Percentiles rank a stretch among this genome's conserved stretches.
These are phyloP conservation scores for Chesias legatella DNA, from an alignment of 2,888 invertebrate species.

Conservation along the genomic window DNA sequence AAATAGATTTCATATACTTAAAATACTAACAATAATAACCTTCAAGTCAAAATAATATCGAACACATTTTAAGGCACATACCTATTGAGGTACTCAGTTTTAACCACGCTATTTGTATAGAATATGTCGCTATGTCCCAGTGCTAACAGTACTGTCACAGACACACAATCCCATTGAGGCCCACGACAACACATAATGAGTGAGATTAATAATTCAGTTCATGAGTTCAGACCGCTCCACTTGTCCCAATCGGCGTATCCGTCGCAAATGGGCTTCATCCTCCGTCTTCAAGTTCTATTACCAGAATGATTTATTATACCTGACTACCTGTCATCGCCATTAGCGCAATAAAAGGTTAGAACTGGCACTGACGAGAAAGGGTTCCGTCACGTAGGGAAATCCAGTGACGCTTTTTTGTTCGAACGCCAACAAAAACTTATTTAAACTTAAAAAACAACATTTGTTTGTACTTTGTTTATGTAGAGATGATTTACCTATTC, in stretches of 20 bases:
- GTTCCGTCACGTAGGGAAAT: no score
- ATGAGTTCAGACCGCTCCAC: slow-evolving; percentile 49
- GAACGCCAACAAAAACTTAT: no score
- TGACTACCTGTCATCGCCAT: slow-evolving; percentile 64
- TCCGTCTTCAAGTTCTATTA: slow-evolving; percentile 65
- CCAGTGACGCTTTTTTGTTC: no score
- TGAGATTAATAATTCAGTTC: slow-evolving; percentile 51
- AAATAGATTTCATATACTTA: no score
- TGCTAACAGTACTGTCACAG: slow-evolving; percentile 11
- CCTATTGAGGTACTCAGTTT: slow-evolving; percentile 1
- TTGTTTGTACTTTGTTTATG: no score
- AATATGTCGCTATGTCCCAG: slow-evolving; percentile 8
- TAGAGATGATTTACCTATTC: no score
- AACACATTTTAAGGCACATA: no score
- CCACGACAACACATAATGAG: slow-evolving; percentile 42
- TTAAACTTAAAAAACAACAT: no score
- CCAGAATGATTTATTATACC: slow-evolving; percentile 65
- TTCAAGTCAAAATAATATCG: no score
- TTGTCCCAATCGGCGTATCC: slow-evolving; percentile 73
- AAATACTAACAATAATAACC: no score
- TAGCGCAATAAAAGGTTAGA: slow-evolving; percentile 32
- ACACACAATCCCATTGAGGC: slow-evolving; percentile 41
- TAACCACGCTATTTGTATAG: slow-evolving; percentile 11
- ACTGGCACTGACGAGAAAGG: no score
- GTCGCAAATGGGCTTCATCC: slow-evolving; percentile 76